Evolutionary conservation across 2,113 vertebrate species (phyloP).

Genomic region (Fulmarus glacialis): DNA sequence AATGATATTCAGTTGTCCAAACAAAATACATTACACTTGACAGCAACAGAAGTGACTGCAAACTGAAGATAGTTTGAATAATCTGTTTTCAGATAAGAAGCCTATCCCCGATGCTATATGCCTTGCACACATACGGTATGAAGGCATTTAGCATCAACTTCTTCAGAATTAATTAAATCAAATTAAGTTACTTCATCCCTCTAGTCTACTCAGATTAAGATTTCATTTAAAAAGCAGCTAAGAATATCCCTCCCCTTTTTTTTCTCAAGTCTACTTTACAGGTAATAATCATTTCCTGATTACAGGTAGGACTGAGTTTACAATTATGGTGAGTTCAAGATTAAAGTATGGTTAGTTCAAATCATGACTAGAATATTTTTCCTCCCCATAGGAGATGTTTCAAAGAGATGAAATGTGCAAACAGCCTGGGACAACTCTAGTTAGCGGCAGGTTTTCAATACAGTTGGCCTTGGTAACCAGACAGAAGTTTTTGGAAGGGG

Average conservation of each 20-base stretch:
- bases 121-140: background rate
- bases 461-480: background rate
- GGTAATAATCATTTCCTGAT: background rate
- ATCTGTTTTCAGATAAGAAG: background rate
- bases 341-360: background rate
- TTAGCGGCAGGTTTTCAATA: background rate
- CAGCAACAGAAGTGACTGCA: background rate
- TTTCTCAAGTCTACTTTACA: background rate
- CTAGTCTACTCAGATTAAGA: background rate
- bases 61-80: background rate
- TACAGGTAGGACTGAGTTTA: background rate
- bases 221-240: background rate
- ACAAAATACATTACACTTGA: background rate
- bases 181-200: background rate
- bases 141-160: background rate
- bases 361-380: background rate
- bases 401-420: background rate
- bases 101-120: rapidly evolving
- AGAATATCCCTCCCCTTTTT: background rate
- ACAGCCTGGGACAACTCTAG: background rate
- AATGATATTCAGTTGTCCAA: background rate
- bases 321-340: background rate
- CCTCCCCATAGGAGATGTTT: background rate
- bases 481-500: background rate
- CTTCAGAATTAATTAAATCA: background rate